Conservation (phyloP, 2,797 vertebrate genomes). For the Bradypus variegatus region DNA sequence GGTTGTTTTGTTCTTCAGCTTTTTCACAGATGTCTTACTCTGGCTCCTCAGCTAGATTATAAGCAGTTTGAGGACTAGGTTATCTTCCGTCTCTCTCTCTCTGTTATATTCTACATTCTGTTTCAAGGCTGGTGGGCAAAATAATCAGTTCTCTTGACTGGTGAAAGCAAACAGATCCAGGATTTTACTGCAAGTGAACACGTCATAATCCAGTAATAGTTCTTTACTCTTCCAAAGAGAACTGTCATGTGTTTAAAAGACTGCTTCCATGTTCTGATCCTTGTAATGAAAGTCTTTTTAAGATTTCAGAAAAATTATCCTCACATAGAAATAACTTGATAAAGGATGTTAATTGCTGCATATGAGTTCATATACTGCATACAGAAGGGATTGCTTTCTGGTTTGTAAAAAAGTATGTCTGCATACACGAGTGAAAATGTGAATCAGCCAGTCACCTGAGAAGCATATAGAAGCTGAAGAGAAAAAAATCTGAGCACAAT, state of each 20-base stretch:
- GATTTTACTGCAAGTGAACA: background rate
- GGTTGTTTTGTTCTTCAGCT: background rate
- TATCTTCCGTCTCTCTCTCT: background rate
- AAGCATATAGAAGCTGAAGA: background rate
- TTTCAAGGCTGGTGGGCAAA: background rate
- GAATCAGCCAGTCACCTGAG: background rate
- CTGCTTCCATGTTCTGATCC: background rate
- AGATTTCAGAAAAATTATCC: slow-evolving; percentile 13
- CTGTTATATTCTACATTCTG: background rate
- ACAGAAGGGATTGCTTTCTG: background rate
- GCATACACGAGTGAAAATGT: slow-evolving; percentile 6
- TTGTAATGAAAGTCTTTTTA: background rate
- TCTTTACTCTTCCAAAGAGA: background rate
- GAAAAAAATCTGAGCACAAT: background rate
- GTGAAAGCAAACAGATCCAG: background rate
- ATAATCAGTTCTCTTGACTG: background rate
- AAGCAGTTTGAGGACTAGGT: background rate
- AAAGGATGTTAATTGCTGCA: background rate
- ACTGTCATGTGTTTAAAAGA: background rate
- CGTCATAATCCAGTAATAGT: background rate
- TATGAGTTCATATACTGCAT: background rate
- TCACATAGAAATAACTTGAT: background rate
- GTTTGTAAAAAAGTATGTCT: background rate
- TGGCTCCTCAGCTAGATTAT: background rate
- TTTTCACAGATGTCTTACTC: background rate